phyloP scores from a whole-genome alignment of 23 tunicate species.

The Diplosoma virens region DNA sequence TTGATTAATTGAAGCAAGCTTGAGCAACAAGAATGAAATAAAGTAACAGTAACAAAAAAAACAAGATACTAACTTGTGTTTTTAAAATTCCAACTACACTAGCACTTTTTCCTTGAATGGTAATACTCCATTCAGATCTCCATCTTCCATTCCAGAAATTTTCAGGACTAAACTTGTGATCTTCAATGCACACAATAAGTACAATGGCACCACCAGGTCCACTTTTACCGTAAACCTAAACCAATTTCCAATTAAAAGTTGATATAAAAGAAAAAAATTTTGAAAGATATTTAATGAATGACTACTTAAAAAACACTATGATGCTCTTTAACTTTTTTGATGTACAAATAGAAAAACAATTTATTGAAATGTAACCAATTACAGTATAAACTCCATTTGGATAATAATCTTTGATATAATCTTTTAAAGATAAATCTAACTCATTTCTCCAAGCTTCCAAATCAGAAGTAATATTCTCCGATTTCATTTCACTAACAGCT shows the following conservation, averaged over 20 bases:
- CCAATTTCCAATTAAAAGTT: neutral
- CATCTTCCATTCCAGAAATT: slow-evolving; percentile 97
- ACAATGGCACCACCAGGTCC: slow-evolving; percentile 39
- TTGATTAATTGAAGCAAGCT: too few relatives aligned
- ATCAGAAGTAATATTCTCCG: slow-evolving; percentile 4
- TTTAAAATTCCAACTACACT: slow-evolving; percentile 66
- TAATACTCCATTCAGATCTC: slow-evolving; percentile 80
- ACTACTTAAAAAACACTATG: too few relatives aligned
- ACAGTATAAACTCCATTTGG: slow-evolving; percentile 74
- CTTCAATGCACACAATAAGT: slow-evolving; percentile 87
- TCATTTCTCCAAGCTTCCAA: slow-evolving; percentile 57
- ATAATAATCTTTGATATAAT: slow-evolving; percentile 67
- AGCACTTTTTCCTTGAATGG: slow-evolving; percentile 59
- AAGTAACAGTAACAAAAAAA: too few relatives aligned
- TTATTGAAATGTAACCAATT: too few relatives aligned
- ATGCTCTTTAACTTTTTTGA: too few relatives aligned
- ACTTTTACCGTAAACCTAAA: slow-evolving; percentile 72
- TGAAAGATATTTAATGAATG: too few relatives aligned
- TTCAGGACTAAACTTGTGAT: slow-evolving; percentile 80
- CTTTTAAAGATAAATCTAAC: slow-evolving; percentile 40
- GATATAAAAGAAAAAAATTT: neutral
- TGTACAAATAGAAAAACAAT: too few relatives aligned
- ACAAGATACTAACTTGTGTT: slow-evolving; percentile 78
- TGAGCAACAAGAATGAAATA: too few relatives aligned
- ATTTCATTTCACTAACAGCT: slow-evolving; percentile 36